Conservation (phyloP, 2,888 invertebrate genomes). For the Teinopalpus imperialis region DNA sequence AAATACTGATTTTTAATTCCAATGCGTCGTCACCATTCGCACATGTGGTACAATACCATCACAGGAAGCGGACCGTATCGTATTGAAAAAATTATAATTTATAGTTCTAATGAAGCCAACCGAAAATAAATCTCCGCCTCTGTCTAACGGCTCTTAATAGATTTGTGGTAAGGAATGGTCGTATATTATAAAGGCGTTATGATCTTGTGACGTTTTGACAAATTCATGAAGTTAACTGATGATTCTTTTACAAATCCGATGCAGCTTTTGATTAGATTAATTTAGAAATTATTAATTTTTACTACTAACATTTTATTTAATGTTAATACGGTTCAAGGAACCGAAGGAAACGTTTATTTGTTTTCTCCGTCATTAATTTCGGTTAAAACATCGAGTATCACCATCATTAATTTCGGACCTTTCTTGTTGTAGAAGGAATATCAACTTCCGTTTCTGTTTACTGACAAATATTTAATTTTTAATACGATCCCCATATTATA, state of each 20-base stretch:
- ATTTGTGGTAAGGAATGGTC: slow-evolving; percentile 40
- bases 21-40: slow-evolving; percentile 39
- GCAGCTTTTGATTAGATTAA: neutral
- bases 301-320: too few relatives aligned
- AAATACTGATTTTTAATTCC: slow-evolving; percentile 35
- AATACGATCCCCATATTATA: too few relatives aligned
- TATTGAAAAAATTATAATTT: slow-evolving; percentile 45
- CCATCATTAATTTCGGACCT: too few relatives aligned
- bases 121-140: slow-evolving; percentile 45
- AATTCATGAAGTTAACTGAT: slow-evolving; percentile 28
- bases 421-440: too few relatives aligned
- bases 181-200: slow-evolving; percentile 40
- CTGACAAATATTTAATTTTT: too few relatives aligned
- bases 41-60: slow-evolving; percentile 39
- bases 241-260: slow-evolving; percentile 6
- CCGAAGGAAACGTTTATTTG: too few relatives aligned
- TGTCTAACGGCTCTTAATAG: slow-evolving; percentile 40
- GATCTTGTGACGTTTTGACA: slow-evolving; percentile 31
- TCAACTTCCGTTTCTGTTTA: too few relatives aligned
- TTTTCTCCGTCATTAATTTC: too few relatives aligned
- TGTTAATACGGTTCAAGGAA: too few relatives aligned
- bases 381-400: too few relatives aligned
- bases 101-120: slow-evolving; percentile 45
- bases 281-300: neutral
- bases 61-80: slow-evolving; percentile 40